Evolutionary conservation across 2,113 vertebrate species (phyloP), one percentile per base, ranked within the genome.

Genomic region (Ochotona curzoniae): DNA sequence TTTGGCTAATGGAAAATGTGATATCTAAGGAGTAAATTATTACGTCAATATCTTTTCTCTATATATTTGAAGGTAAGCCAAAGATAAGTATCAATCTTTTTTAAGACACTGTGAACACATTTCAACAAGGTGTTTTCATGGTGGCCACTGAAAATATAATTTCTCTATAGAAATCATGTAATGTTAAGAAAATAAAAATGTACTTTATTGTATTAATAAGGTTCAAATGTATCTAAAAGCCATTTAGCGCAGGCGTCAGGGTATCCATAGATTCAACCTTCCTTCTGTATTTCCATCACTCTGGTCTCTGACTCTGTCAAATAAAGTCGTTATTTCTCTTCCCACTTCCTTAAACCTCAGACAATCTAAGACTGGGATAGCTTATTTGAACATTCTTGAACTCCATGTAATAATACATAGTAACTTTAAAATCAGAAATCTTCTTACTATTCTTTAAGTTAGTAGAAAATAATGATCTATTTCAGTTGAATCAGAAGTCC

Each of bases 1-100:
- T 98, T 12, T 98, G 98, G 98, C 94, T 94, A 49, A 93, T 1
- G 87, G 95, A 63, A 96, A 94, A 78, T 35, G 67, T 18, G 28
- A 30, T 71, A 8, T 88, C 57, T 70, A 83, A 67, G 51, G 90
- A n/a, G 63, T 89, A 74, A 1, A 21, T 87, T 95, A 93, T 20
- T 38, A 11, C 57, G 61, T 87, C 57, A 70, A 7, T 90, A n/a
- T 73, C 89, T 86, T 32, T 85, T 57, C n/a, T 92, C 61, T 92
- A 23, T 93, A 54, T 7, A 51, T 81, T 93, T 88, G 94, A 92
- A 96, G 78, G 84, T 84, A 87, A 94, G 95, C 23, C 18, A 82
- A 18, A 74, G 86, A 35, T 44, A 89, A 84, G 17, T 57, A 67
- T 61, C 25, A 73, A 23, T 79, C 47, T 84, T 38, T 88, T 91